phyloP scores from a whole-genome alignment of 2,888 invertebrate genomes.

The Sphecodes monilicornis region DNA sequence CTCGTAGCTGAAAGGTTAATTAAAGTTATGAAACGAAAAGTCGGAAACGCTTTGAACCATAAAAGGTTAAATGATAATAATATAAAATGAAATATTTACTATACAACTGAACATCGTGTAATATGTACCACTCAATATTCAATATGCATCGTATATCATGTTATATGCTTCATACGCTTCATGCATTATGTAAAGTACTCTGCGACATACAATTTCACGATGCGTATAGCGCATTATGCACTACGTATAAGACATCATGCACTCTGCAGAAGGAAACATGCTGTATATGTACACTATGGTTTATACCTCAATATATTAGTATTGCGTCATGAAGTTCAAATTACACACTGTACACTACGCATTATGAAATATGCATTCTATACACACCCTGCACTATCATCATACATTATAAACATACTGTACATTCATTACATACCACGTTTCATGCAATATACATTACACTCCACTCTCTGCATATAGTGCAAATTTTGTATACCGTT shows the following conservation, averaged over 20 bases:
- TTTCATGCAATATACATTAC: not conserved
- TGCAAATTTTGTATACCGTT: not conserved
- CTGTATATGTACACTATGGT: not conserved
- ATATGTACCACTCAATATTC: not conserved
- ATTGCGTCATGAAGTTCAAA: not conserved
- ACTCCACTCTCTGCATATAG: too few relatives aligned
- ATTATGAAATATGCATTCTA: not conserved
- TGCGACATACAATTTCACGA: not conserved
- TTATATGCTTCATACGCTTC: not conserved
- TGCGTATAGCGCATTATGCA: not conserved
- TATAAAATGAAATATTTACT: not conserved
- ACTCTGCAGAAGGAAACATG: not conserved
- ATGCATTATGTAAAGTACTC: constrained; percentile 2
- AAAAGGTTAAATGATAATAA: not conserved
- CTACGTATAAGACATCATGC: not conserved
- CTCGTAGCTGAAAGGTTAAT: too few relatives aligned
- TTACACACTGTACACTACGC: not conserved
- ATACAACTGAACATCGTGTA: not conserved
- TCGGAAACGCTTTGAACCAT: too few relatives aligned
- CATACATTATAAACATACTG: not conserved
- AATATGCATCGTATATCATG: not conserved
- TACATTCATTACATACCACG: not conserved
- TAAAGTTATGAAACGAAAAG: too few relatives aligned
- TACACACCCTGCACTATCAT: not conserved
- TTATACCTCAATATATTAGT: not conserved